Conservation (phyloP, 2,113 vertebrate species). For the Lophotis ruficrista region DNA sequence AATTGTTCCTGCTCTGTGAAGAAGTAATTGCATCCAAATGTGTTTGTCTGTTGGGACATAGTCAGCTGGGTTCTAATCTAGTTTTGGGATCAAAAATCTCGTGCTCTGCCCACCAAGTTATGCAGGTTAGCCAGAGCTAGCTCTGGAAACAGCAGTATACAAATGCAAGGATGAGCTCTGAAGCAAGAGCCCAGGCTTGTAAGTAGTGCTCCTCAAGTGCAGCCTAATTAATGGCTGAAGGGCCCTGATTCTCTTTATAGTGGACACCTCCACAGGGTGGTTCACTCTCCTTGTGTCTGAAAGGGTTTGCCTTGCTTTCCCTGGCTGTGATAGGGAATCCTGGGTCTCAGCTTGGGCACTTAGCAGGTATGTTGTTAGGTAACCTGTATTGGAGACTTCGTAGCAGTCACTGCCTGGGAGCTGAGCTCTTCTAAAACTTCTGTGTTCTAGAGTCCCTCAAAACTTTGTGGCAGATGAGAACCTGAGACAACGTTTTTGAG, state of each 20-base stretch:
- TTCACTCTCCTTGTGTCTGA: neutral
- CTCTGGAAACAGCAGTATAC: neutral
- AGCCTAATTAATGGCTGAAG: neutral
- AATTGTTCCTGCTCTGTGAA: neutral
- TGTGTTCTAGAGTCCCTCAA: neutral
- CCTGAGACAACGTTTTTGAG: neutral
- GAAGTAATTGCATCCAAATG: neutral
- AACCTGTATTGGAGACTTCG: rapidly evolving
- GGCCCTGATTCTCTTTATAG: neutral
- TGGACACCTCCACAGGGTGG: neutral
- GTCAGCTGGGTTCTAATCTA: neutral
- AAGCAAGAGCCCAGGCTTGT: neutral
- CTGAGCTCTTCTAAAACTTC: neutral
- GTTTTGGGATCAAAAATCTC: neutral
- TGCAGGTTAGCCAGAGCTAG: neutral
- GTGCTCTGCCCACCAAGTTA: neutral
- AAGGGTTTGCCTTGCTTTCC: neutral
- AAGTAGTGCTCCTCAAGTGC: neutral
- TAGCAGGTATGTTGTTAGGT: neutral
- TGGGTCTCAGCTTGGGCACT: neutral
- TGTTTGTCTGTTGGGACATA: neutral
- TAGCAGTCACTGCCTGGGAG: neutral
- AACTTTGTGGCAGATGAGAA: neutral
- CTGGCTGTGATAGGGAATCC: neutral
- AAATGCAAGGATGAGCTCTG: neutral